Percentiles rank a stretch among this genome's conserved stretches.
Conservation (phyloP, 1,140 invertebrate species). For the Chelonus insularis region DNA sequence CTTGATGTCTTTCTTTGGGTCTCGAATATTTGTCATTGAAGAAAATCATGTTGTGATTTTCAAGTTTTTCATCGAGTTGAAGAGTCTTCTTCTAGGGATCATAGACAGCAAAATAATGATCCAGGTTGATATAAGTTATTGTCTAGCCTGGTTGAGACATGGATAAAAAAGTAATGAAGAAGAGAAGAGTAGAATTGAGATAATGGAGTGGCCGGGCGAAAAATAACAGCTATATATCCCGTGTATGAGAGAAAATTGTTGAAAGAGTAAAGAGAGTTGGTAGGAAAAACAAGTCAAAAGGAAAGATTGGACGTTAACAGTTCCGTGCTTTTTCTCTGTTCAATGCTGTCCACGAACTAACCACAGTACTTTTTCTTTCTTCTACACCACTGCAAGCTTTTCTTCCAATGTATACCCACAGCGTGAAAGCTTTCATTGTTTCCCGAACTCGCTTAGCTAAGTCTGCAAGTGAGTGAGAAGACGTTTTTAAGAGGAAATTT, state of each 20-base stretch:
- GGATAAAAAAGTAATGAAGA: slow-evolving; percentile 30
- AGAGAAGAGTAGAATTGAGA: slow-evolving; percentile 32
- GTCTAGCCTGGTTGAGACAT: slow-evolving; percentile 8
- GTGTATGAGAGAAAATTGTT: slow-evolving; percentile 25
- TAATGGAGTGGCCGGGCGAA: slow-evolving; percentile 50
- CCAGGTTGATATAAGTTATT: slow-evolving; percentile 48
- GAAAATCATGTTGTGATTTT: slow-evolving; percentile 1
- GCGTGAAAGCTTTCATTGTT: slow-evolving; percentile 11
- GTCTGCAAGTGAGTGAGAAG: too few species aligned
- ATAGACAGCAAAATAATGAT: slow-evolving; percentile 52
- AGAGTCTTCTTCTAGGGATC: too few species aligned
- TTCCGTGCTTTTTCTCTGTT: slow-evolving; percentile 38
- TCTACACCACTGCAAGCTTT: neutral
- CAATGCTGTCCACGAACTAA: slow-evolving; percentile 28
- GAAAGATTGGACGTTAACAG: slow-evolving; percentile 49
- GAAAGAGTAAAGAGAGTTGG: slow-evolving; percentile 40
- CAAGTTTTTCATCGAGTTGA: neutral
- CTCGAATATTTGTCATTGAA: neutral
- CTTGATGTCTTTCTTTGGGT: neutral
- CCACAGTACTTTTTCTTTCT: slow-evolving; percentile 15
- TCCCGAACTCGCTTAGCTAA: slow-evolving; percentile 24
- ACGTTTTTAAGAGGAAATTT: neutral
- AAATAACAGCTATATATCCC: slow-evolving; percentile 39
- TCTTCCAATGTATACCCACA: neutral
- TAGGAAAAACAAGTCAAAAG: slow-evolving; percentile 41